Base-by-base conservation (phyloP, 1,140 invertebrate genomes). In the Brachionus rotundiformis region DNA sequence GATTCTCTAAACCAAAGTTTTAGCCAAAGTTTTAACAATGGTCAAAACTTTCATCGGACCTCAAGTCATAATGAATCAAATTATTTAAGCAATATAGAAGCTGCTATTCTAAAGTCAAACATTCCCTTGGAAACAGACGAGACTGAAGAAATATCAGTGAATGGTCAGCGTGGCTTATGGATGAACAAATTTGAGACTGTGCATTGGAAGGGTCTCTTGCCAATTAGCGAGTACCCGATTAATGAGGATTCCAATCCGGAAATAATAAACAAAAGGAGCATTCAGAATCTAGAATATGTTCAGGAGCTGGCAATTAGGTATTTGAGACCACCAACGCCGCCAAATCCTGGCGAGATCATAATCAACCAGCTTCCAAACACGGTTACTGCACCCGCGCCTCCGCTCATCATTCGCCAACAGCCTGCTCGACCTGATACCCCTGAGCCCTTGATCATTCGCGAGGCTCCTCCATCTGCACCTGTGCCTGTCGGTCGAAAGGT, bases 361-460 rank as follows among this genome's bases (percentile, higher is more conserved):
- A 76, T 82, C 16, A 75, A 27, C 1, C 63, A 82, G 27, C 16
- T 63, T 27, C 49, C 29, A 16, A 36, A 68, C 13, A 16, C 27
- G 11, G 1, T 41, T n/a, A 29, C 68, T 41, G 13, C 68, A 13
- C 68, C 68, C 19, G 44, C 68, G 3, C 81, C 81, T 25, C 68
- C 81, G 36, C 41, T 82, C 31, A 65, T 82, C 13, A 82, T 82
- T 44, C 68, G 68, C 16, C 81, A 82, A 31, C 81, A 68, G 16
- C 81, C 81, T 16, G 63, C 81, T 11, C n/a, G 47, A 13, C 81
- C 81, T 27, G 19, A 23, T 13, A 82, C 81, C 0, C 81, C 81
- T 31, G 63, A 68, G 33, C 81, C 81, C 4, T 19, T 82, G 11
- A 47, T 82, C 8, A 61, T 82, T 44, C 31, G 81, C 29, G 81